phyloP scores from a whole-genome alignment of 2,113 vertebrate species.

The Malurus melanocephalus region DNA sequence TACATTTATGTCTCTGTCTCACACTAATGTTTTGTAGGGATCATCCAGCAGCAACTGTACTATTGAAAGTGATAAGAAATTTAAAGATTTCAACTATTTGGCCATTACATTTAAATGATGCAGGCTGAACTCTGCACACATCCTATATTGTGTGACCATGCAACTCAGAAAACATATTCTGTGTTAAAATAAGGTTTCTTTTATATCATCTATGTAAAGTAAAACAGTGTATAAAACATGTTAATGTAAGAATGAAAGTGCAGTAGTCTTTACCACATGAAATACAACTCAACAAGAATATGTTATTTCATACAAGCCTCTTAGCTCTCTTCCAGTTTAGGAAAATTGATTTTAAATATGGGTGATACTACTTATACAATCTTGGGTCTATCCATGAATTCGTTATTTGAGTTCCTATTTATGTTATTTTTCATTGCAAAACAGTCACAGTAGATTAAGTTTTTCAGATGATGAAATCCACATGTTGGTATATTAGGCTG shows the following conservation, averaged over 20 bases:
- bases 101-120: not conserved
- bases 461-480: not conserved
- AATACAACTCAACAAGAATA: not conserved
- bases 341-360: not conserved
- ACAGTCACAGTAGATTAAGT: not conserved
- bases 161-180: not conserved
- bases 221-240: not conserved
- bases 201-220: not conserved
- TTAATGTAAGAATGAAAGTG: not conserved
- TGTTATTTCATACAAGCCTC: not conserved
- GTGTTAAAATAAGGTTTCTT: not conserved
- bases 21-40: not conserved
- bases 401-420: not conserved
- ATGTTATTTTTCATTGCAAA: not conserved
- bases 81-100: not conserved
- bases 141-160: not conserved
- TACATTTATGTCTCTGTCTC: not conserved
- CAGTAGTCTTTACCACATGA: not conserved
- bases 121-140: not conserved
- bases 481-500: not conserved
- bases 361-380: not conserved
- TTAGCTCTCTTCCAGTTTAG: not conserved
- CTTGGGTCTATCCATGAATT: not conserved
- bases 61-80: not conserved
- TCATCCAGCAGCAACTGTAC: not conserved